These are phyloP conservation scores for Lumbricus terrestris DNA, from an alignment of 2,888 invertebrate genomes.

Conservation along the genomic window DNA sequence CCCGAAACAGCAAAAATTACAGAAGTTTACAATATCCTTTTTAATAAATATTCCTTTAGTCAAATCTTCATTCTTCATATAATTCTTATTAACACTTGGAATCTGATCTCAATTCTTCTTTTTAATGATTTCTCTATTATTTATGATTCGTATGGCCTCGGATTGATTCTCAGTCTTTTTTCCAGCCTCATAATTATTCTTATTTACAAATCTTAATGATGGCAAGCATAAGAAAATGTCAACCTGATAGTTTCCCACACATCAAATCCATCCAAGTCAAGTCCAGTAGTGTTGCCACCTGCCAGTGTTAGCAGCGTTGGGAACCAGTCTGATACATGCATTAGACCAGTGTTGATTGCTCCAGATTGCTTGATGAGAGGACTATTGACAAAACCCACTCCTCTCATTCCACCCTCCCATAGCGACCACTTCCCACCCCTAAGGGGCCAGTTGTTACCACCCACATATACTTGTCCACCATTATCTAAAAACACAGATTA, in stretches of 20 bases:
- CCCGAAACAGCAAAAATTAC: too few species aligned
- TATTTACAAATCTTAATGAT: background rate
- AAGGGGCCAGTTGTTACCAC: constrained; percentile 57
- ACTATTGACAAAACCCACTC: constrained; percentile 51
- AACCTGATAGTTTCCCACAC: constrained; percentile 54
- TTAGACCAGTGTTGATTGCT: constrained; percentile 39
- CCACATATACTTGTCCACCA: constrained; percentile 52
- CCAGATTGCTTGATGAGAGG: constrained; percentile 31
- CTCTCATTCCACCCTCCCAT: constrained; percentile 56
- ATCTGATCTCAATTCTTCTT: background rate
- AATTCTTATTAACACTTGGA: background rate
- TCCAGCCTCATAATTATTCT: background rate
- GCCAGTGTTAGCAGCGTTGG: constrained; percentile 52
- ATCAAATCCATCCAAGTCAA: constrained; percentile 52
- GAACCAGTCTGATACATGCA: constrained; percentile 57
- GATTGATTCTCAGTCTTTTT: background rate
- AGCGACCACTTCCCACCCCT: constrained; percentile 54
- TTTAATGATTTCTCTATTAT: background rate
- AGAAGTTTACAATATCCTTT: too few species aligned
- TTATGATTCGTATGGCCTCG: background rate
- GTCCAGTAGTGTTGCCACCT: constrained; percentile 47
- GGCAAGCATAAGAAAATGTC: background rate
- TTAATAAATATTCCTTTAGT: too few species aligned
- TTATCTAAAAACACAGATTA: constrained; percentile 59
- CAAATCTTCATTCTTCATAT: background rate